Evolutionary conservation across 2,113 vertebrate species (phyloP).

Genomic region (Cyprinodon brontotheroides): DNA sequence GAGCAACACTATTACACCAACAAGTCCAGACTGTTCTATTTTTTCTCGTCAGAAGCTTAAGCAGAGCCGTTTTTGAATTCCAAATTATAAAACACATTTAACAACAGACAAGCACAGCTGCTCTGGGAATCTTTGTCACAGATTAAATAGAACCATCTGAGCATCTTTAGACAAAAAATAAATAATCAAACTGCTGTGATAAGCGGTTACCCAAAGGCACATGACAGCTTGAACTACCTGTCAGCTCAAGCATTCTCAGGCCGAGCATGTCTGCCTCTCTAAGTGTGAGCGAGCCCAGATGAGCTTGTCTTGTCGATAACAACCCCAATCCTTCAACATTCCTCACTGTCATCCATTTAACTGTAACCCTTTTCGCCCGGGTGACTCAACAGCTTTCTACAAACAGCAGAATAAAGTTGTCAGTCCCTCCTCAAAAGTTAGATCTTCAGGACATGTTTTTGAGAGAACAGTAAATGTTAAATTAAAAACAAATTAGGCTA

Average conservation of each 20-base stretch:
- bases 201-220: constrained; percentile 62
- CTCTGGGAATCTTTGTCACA: constrained; percentile 9
- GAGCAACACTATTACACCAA: constrained; percentile 2
- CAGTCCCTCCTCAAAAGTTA: not conserved
- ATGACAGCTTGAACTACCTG: constrained; percentile 67
- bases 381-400: constrained; percentile 2
- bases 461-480: not conserved
- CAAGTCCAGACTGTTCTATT: constrained; percentile 3
- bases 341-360: constrained; percentile 11
- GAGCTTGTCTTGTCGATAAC: constrained; percentile 44
- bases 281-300: constrained; percentile 36
- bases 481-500: too few species aligned
- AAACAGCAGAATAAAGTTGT: constrained; percentile 8
- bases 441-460: not conserved
- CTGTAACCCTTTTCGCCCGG: constrained; percentile 14
- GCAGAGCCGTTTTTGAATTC: constrained; percentile 1
- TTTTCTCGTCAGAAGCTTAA: constrained; percentile 18
- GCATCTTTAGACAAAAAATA: constrained; percentile 53
- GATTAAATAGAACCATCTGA: constrained; percentile 38
- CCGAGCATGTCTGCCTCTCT: constrained; percentile 38
- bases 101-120: constrained; percentile 13
- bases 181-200: constrained; percentile 51
- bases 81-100: constrained; percentile 9
- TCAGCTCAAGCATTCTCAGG: constrained; percentile 42
- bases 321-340: constrained; percentile 19